Evolutionary conservation across 2,797 vertebrate species (phyloP), one percentile per base, ranked within the genome.

Genomic region (Thalassophryne amazonica): DNA sequence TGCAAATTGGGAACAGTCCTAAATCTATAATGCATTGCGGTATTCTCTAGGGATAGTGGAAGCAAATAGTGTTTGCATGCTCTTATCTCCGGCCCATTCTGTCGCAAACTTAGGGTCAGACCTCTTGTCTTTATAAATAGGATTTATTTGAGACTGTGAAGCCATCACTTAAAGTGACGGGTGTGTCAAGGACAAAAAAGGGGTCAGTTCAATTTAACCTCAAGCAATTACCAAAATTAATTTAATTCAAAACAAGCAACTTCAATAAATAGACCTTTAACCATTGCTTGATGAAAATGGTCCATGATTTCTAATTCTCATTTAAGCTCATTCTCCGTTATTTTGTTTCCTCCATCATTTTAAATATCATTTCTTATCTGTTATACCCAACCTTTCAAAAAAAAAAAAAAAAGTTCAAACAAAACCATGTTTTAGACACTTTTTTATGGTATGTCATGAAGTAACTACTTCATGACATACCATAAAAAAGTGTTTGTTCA

Each of bases 1-100:
- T 77, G 77, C 68, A 84, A 84, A 83, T 85, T 83, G 64, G 73
- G 81, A 75, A 60, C 66, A 73, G 60, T 47, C 43, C 69, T 77
- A 71, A 81, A 83, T 81, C 63, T 73, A 68, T 73, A 81, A 59
- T 60, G 76, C 61, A 76, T 58, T 13, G 23, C 20, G 25, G 45
- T 30, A 40, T 68, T 65, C 73, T 61, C 33, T 1, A 27, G 65
- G 70, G 69, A 75, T 45, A 39, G 54, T 27, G 38, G 22, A 1
- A 65, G 74, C 30, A 80, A 80, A 73, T 74, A 81, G 63, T 84
- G 72, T 81, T 73, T 83, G 80, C 55, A 61, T 69, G 61, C 65
- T 69, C 56, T 72, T 57, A 62, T 61, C 54, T 23, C 24, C 48
- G 30, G 42, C 56, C 57, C 81, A 73, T 77, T 83, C 64, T 77